phyloP scores from a whole-genome alignment of 2,113 vertebrate species.

The Rhinichthys klamathensis region DNA sequence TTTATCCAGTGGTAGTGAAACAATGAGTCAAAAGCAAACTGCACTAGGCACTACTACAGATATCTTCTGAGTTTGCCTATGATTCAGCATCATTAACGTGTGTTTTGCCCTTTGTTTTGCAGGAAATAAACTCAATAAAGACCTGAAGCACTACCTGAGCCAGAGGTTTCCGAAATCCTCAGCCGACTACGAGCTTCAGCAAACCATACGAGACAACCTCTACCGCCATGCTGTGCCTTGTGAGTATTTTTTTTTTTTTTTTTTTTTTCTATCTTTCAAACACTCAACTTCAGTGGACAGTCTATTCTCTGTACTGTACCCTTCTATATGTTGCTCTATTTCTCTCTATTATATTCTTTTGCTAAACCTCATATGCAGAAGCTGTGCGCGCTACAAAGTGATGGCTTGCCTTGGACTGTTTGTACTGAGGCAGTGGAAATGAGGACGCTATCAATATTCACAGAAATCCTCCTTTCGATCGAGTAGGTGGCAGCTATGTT shows the following conservation, averaged over 20 bases:
- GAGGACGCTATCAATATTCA: neutral
- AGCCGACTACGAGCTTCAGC: slow-evolving; percentile 92
- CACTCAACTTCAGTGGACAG: neutral
- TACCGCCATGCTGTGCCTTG: slow-evolving; percentile 99
- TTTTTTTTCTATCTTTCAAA: neutral
- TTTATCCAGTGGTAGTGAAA: neutral
- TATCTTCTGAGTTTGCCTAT: neutral
- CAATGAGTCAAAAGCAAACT: neutral
- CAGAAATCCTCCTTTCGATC: slow-evolving; percentile 23
- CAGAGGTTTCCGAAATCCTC: slow-evolving; percentile 97
- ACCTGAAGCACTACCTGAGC: slow-evolving; percentile 93
- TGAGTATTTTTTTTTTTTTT: slow-evolving; percentile 77
- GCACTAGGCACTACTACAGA: neutral
- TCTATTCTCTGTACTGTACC: neutral
- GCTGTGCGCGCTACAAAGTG: neutral
- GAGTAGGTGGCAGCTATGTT: slow-evolving; percentile 45
- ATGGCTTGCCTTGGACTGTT: slow-evolving; percentile 21
- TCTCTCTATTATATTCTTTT: slow-evolving; percentile 7
- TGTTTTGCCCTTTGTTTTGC: slow-evolving; percentile 64
- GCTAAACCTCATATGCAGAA: neutral
- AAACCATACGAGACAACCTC: slow-evolving; percentile 95
- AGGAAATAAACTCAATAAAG: slow-evolving; percentile 95
- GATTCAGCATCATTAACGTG: neutral
- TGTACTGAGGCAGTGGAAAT: neutral
- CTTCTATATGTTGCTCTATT: neutral